Evolutionary conservation across 2,797 vertebrate genomes (phyloP).

Genomic region (Eupleurogrammus muticus): DNA sequence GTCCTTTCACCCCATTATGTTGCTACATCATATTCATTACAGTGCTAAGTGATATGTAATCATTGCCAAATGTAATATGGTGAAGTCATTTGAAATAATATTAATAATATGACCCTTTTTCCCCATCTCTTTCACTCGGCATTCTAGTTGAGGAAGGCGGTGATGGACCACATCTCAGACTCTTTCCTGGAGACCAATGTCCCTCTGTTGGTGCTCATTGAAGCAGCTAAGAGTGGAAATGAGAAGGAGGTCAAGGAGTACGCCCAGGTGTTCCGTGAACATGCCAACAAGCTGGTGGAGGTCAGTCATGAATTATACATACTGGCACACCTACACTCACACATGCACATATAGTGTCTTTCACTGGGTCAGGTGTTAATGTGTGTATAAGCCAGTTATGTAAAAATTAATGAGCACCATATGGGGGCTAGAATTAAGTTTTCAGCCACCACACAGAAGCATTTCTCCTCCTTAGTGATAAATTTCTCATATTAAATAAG

Average conservation of each 20-base stretch:
- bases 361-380: constrained; percentile 22
- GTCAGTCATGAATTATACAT: constrained; percentile 80
- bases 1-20: constrained; percentile 41
- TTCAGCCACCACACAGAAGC: constrained; percentile 1
- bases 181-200: constrained; percentile 99
- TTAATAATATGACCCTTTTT: constrained; percentile 45
- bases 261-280: constrained; percentile 98
- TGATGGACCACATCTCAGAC: constrained; percentile 99
- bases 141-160: constrained; percentile 94
- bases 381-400: background rate
- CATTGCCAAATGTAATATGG: constrained; percentile 53
- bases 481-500: background rate
- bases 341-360: constrained; percentile 11
- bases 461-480: background rate
- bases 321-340: constrained; percentile 8
- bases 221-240: constrained; percentile 98
- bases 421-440: background rate
- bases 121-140: constrained; percentile 22
- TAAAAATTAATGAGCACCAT: constrained; percentile 20
- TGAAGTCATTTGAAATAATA: constrained; percentile 46
- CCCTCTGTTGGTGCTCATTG: constrained; percentile 96
- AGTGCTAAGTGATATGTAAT: constrained; percentile 51
- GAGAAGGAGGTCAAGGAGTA: constrained; percentile 99
- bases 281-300: constrained; percentile 99
- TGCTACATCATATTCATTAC: constrained; percentile 48